Conservation (phyloP, 2,113 vertebrate genomes). For the Hydrochoerus hydrochaeris region DNA sequence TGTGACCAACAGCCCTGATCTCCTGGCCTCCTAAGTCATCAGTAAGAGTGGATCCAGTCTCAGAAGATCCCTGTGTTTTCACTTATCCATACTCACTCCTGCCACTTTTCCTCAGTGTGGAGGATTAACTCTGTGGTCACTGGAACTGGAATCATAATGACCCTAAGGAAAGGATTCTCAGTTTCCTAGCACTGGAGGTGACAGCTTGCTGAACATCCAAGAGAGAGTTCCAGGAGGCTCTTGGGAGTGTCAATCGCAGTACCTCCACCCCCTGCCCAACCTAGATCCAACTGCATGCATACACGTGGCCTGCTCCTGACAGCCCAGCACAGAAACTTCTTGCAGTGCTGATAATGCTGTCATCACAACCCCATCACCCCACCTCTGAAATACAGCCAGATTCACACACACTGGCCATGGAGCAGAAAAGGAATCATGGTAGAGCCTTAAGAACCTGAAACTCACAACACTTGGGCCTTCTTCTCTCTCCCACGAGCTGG, state of each 20-base stretch:
- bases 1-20: background rate
- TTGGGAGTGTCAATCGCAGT: background rate
- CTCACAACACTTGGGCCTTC: background rate
- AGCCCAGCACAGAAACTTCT: conserved; percentile 29
- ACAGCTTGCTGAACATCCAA: conserved; percentile 20
- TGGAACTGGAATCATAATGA: background rate
- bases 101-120: background rate
- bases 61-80: background rate
- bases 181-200: background rate
- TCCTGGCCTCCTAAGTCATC: background rate
- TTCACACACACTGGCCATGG: background rate
- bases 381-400: conserved; percentile 25
- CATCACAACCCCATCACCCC: background rate
- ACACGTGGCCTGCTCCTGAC: background rate
- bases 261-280: background rate
- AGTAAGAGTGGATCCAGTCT: background rate
- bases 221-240: background rate
- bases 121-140: background rate
- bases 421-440: background rate
- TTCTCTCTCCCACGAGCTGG: background rate
- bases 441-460: background rate
- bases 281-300: background rate
- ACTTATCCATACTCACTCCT: background rate
- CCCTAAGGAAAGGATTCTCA: background rate
- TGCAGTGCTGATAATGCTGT: conserved; percentile 21